Percentiles rank a stretch among this genome's conserved stretches.
These are phyloP conservation scores for Pontoporia blainvillei DNA, from an alignment of 2,113 vertebrate species.

Conservation along the genomic window DNA sequence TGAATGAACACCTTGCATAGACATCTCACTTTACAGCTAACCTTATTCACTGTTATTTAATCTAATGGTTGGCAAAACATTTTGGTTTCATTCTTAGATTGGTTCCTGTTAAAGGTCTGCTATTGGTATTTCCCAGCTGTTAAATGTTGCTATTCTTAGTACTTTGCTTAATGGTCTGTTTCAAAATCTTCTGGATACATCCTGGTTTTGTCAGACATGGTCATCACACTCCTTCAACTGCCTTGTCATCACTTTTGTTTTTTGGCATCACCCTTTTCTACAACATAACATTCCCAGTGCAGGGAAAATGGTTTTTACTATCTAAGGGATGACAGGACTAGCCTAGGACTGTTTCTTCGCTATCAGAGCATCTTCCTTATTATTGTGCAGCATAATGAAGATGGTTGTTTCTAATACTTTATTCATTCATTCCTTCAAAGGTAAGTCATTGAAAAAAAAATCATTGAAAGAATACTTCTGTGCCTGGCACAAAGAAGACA, in stretches of 20 bases:
- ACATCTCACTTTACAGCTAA: neutral
- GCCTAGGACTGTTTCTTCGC: neutral
- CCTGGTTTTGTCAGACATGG: slow-evolving; percentile 1
- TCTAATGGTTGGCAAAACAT: slow-evolving; percentile 14
- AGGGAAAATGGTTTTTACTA: neutral
- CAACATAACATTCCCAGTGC: neutral
- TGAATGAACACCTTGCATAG: neutral
- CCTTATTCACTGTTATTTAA: neutral
- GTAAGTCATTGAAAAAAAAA: neutral
- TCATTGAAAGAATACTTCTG: neutral
- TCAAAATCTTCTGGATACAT: neutral
- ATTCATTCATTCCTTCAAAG: neutral
- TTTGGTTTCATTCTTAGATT: slow-evolving; percentile 28
- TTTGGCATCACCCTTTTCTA: neutral
- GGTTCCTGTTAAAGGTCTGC: neutral
- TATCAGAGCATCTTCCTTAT: neutral
- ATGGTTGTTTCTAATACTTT: neutral
- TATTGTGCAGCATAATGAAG: neutral
- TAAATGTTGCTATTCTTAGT: neutral
- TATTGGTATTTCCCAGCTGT: slow-evolving; percentile 44
- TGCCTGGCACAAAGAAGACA: neutral
- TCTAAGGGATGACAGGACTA: neutral
- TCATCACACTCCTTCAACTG: neutral
- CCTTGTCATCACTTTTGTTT: neutral
- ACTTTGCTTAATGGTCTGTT: slow-evolving; percentile 16